Percentiles rank a stretch among this genome's conserved stretches.
These are phyloP conservation scores for Siphlonurus alternatus DNA, from an alignment of 2,888 invertebrate species.

Conservation along the genomic window DNA sequence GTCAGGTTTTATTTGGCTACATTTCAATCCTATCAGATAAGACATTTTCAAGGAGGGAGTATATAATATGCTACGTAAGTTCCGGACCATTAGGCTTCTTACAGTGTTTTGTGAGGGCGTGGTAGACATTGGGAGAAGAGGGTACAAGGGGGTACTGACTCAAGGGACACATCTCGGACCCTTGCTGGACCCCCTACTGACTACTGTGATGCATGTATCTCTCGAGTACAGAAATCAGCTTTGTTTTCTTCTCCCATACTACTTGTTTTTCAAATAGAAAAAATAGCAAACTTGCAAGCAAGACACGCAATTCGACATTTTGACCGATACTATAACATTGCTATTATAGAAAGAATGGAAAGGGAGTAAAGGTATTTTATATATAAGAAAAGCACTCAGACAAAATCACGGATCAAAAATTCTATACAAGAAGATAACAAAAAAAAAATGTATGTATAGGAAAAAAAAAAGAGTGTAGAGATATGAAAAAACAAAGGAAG, in stretches of 20 bases:
- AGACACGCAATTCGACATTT: neutral
- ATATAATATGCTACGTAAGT: neutral
- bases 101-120: neutral
- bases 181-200: neutral
- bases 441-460: neutral
- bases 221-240: neutral
- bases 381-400: too few species aligned
- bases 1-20: neutral
- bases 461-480: neutral
- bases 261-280: neutral
- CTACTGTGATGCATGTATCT: neutral
- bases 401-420: neutral
- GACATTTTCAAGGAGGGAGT: neutral
- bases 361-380: too few species aligned
- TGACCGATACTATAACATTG: neutral
- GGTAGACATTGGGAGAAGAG: neutral
- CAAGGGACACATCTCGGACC: neutral
- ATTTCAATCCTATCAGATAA: neutral
- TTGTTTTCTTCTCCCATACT: too few species aligned
- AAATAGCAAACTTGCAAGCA: neutral
- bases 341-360: too few species aligned
- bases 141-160: neutral
- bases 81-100: neutral
- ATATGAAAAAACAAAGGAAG: neutral
- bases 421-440: neutral